Evolutionary conservation across 2,113 vertebrate species (phyloP).

Genomic region (Antechinus stuartii): DNA sequence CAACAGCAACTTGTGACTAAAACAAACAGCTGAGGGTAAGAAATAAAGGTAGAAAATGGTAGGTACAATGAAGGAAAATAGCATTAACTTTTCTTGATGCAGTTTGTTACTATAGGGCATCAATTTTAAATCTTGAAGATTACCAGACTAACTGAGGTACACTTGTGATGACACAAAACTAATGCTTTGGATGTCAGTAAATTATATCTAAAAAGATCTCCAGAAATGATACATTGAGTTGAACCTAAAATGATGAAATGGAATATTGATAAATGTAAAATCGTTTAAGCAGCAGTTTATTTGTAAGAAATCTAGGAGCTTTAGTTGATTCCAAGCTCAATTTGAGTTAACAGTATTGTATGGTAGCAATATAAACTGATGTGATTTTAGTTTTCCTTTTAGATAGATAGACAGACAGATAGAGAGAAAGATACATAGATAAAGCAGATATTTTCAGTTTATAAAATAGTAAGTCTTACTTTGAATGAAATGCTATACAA

Average conservation of each 20-base stretch:
- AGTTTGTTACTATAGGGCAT: not conserved
- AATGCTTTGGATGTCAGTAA: not conserved
- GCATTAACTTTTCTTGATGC: not conserved
- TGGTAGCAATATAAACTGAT: not conserved
- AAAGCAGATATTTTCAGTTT: too few species aligned
- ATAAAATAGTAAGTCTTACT: too few species aligned
- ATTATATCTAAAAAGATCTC: not conserved
- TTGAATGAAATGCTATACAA: too few species aligned
- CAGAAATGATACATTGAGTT: not conserved
- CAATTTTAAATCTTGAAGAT: not conserved
- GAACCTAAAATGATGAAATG: not conserved
- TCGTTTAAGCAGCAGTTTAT: not conserved
- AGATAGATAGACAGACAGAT: not conserved
- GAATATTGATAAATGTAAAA: not conserved
- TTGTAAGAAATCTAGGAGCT: not conserved
- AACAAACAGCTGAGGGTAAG: not conserved
- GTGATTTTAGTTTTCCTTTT: not conserved
- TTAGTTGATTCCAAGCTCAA: not conserved
- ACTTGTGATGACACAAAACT: not conserved
- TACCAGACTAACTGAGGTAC: not conserved
- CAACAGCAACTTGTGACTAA: not conserved
- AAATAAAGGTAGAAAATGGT: not conserved
- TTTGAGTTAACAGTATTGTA: not conserved
- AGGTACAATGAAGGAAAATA: not conserved
- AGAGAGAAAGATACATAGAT: too few species aligned